Conservation (phyloP, 2,113 vertebrate genomes). For the Orycteropus afer region DNA sequence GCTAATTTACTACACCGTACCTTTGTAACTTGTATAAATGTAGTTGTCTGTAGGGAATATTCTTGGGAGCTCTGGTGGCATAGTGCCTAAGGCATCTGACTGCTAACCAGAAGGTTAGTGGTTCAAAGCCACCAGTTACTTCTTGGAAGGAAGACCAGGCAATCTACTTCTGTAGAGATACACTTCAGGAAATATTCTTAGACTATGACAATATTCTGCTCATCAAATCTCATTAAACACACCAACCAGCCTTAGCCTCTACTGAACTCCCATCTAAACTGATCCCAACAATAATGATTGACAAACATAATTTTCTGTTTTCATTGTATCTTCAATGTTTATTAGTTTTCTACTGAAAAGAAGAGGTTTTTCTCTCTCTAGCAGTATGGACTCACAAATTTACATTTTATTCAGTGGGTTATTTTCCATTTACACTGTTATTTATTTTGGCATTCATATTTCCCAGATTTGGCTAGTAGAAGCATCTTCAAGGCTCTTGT, state of each 20-base stretch:
- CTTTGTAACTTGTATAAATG: not conserved
- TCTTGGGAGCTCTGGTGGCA: too few species aligned
- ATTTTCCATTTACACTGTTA: not conserved
- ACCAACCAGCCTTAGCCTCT: not conserved
- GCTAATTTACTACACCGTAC: too few species aligned
- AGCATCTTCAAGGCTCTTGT: not conserved
- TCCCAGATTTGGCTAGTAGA: not conserved
- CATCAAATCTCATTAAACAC: not conserved
- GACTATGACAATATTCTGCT: conserved; percentile 24
- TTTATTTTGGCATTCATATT: conserved; percentile 27
- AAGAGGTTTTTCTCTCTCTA: not conserved
- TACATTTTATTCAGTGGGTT: conserved; percentile 14
- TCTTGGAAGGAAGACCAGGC: too few species aligned
- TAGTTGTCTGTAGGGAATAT: not conserved
- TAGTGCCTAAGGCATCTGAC: too few species aligned
- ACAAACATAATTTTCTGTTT: not conserved
- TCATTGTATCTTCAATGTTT: not conserved
- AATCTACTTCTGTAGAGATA: too few species aligned
- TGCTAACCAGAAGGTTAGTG: too few species aligned
- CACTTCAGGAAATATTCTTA: too few species aligned
- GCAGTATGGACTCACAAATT: not conserved
- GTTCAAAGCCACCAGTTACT: too few species aligned
- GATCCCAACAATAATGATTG: not conserved
- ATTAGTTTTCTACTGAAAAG: not conserved
- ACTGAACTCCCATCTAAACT: not conserved